Evolutionary conservation across 2,888 invertebrate genomes (phyloP), one percentile per base, ranked within the genome.

Genomic region (Chydorus sphaericus): DNA sequence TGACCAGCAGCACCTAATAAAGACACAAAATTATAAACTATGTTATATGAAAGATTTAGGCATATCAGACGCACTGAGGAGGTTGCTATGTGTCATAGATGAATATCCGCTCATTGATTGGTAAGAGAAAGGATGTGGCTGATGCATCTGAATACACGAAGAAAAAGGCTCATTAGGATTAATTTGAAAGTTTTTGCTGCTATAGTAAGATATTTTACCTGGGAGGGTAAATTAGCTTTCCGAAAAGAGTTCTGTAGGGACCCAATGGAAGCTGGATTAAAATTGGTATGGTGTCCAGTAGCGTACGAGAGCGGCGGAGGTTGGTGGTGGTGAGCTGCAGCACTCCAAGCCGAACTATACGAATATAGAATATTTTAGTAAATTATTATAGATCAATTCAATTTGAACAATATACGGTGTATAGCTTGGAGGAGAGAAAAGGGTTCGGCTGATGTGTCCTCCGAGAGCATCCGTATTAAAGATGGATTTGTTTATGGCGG

Each of bases 121-220:
- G 33, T 52, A 52, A n/a, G 33, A 16, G 20, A 52, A 52, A n/a
- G n/a, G n/a, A 37, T 52, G 52, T 8, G 52, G n/a, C 23, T 52
- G 52, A 23, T 52, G 52, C 26, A 52, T 52, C 52, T 52, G 33
- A 18, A 50, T 11, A 4, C 28, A 28, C 16, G 16, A 11, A 29
- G n/a, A 11, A 7, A 6, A 4, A 11, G 14, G 4, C 11, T 18
- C 30, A 14, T 8, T 16, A 3, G 14, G 11, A 7, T 16, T 11
- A n/a, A 7, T 44, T 23, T 44, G 4, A n/a, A 44, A 3, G 26
- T 4, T 14, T 7, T 10, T n/a, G n/a, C n/a, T n/a, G n/a, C n/a
- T n/a, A n/a, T n/a, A n/a, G n/a, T n/a, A n/a, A n/a, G n/a, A n/a
- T n/a, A 10, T 18, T 23, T 20, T 51, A 52, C 52, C 23, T 52